Conservation (phyloP, 2,797 vertebrate species). For the Clarias laeviceps region DNA sequence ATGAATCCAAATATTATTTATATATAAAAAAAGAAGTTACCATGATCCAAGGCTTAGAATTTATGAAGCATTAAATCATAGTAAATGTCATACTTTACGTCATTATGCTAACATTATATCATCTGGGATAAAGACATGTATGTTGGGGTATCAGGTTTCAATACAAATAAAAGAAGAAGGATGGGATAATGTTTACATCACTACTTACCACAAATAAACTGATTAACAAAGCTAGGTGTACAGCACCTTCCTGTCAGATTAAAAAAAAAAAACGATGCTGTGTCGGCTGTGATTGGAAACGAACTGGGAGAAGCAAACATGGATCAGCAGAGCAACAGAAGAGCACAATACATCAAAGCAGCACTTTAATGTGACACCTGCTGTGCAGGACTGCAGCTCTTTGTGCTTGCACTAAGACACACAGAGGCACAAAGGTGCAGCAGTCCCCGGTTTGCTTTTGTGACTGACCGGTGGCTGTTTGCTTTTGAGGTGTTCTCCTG, state of each 20-base stretch:
- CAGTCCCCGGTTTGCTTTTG: slow-evolving; percentile 68
- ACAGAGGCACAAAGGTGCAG: slow-evolving; percentile 72
- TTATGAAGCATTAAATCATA: neutral
- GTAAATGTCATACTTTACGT: neutral
- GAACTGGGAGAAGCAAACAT: slow-evolving; percentile 65
- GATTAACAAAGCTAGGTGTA: slow-evolving; percentile 43
- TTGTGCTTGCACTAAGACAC: slow-evolving; percentile 61
- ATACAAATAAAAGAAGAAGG: slow-evolving; percentile 35
- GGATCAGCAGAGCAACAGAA: slow-evolving; percentile 59
- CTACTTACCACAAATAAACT: slow-evolving; percentile 38
- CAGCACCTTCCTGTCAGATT: slow-evolving; percentile 57
- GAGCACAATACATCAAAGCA: slow-evolving; percentile 71
- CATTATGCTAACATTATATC: slow-evolving; percentile 4
- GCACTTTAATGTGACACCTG: slow-evolving; percentile 75
- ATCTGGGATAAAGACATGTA: neutral
- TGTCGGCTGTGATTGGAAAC: slow-evolving; percentile 67
- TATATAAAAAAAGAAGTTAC: neutral
- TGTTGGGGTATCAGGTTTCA: slow-evolving; percentile 27
- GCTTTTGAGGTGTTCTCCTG: slow-evolving; percentile 83
- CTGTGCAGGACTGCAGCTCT: slow-evolving; percentile 59
- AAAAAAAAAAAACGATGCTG: slow-evolving; percentile 61
- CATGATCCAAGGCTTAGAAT: neutral
- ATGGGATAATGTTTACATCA: slow-evolving; percentile 27
- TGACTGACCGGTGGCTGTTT: slow-evolving; percentile 71
- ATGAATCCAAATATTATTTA: neutral